Conservation (phyloP, 2,113 vertebrate genomes). For the Ctenomys sociabilis region DNA sequence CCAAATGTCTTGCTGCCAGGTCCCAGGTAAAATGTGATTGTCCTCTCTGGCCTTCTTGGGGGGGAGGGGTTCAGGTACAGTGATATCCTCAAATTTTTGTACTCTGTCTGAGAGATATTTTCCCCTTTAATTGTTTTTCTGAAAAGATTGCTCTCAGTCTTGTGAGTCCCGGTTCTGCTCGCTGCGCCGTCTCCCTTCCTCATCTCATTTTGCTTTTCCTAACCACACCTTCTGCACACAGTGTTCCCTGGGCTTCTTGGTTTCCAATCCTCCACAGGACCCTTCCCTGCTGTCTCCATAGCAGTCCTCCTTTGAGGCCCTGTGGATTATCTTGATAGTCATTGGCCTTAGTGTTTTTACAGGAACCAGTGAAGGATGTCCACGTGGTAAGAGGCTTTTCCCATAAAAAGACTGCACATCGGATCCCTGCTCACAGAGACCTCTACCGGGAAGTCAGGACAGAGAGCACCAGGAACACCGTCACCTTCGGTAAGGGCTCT, state of each 20-base stretch:
- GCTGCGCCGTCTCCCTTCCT: neutral
- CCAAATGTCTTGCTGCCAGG: slow-evolving; percentile 15
- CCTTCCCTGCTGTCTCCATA: neutral
- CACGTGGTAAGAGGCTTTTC: slow-evolving; percentile 51
- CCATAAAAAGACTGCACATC: slow-evolving; percentile 60
- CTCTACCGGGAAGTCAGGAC: slow-evolving; percentile 53
- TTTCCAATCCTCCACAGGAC: neutral
- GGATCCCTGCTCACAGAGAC: slow-evolving; percentile 64
- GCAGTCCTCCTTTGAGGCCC: neutral
- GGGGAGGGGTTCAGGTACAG: neutral
- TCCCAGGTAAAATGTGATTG: slow-evolving; percentile 50
- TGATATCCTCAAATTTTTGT: neutral
- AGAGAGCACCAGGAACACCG: slow-evolving; percentile 47
- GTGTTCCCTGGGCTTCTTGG: neutral
- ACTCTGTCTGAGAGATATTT: neutral
- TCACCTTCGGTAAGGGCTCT: slow-evolving; percentile 74
- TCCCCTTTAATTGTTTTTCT: neutral
- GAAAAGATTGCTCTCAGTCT: neutral
- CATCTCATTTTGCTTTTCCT: neutral
- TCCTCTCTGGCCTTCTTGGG: slow-evolving; percentile 30
- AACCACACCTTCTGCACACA: neutral
- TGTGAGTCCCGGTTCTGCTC: neutral
- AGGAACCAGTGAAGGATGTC: slow-evolving; percentile 69
- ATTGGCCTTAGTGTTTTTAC: slow-evolving; percentile 72
- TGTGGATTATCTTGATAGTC: slow-evolving; percentile 51